Conservation (phyloP, 2,888 invertebrate genomes). For the Morpho achilles region DNA sequence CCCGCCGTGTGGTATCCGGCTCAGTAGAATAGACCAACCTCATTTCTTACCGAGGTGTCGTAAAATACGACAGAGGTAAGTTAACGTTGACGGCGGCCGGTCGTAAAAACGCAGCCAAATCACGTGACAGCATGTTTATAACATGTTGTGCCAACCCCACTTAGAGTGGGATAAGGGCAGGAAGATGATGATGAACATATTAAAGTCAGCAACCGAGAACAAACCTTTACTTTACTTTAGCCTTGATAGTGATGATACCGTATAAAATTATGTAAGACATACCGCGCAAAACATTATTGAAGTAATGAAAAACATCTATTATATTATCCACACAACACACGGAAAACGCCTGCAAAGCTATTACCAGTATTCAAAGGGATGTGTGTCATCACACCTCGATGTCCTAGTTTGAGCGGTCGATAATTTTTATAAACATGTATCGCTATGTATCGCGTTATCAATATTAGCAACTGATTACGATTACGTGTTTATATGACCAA, state of each 20-base stretch:
- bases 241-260: not conserved
- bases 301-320: constrained; percentile 4
- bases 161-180: no score
- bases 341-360: constrained; percentile 3
- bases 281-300: constrained; percentile 6
- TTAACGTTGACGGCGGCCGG: no score
- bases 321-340: constrained; percentile 6
- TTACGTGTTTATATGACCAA: no score
- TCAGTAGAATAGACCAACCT: no score
- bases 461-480: no score
- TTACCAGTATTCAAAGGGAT: constrained; percentile 6
- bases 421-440: not conserved
- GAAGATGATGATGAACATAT: not conserved
- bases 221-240: not conserved
- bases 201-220: not conserved
- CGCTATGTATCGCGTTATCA: no score
- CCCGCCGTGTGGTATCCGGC: no score
- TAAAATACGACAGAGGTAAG: no score
- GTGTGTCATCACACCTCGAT: constrained; percentile 25
- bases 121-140: no score
- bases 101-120: no score
- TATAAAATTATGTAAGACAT: constrained; percentile 2
- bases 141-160: no score
- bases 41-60: no score
- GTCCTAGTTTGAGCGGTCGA: constrained; percentile 22